A percentile compares a stretch with the other conserved stretches of the same genome.
phyloP scores from a whole-genome alignment of 35 echinoderm and acorn worm species.

The Heliocidaris erythrogramma region DNA sequence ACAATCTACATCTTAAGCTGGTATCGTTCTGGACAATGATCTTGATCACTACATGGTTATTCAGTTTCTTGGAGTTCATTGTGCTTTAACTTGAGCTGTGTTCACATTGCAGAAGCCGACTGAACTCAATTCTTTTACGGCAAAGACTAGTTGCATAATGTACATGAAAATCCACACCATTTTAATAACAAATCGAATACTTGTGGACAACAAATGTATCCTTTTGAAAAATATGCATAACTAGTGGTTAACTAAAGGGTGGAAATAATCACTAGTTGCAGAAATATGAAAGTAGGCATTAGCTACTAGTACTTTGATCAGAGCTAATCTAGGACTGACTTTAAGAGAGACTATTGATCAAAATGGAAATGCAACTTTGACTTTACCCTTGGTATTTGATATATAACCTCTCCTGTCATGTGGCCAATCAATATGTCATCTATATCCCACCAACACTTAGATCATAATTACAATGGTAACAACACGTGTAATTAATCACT shows the following conservation, averaged over 20 bases:
- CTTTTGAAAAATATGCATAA: too few relatives aligned
- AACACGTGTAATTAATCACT: slow-evolving; percentile 2
- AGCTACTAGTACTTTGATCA: not conserved
- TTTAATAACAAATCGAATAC: too few relatives aligned
- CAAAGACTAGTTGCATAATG: not conserved
- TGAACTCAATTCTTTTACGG: not conserved
- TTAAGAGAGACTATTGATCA: not conserved
- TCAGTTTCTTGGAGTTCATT: not conserved
- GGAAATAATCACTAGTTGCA: not conserved
- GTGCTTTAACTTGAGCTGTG: not conserved
- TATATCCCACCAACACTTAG: slow-evolving; percentile 3
- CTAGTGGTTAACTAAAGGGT: too few relatives aligned
- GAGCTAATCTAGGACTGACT: not conserved
- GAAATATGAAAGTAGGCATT: not conserved
- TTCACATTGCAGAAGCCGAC: not conserved
- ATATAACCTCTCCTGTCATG: not conserved
- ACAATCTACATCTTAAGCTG: not conserved
- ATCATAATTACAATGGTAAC: slow-evolving; percentile 12
- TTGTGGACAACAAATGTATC: too few relatives aligned
- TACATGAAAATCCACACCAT: too few relatives aligned
- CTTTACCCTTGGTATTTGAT: not conserved
- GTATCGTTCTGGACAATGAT: not conserved
- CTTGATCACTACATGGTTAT: not conserved
- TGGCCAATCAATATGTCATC: not conserved
- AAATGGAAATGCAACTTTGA: not conserved